Percentiles rank a stretch among this genome's conserved stretches.
Conservation (phyloP, 1,140 invertebrate genomes). For the Luehdorfia chinensis region DNA sequence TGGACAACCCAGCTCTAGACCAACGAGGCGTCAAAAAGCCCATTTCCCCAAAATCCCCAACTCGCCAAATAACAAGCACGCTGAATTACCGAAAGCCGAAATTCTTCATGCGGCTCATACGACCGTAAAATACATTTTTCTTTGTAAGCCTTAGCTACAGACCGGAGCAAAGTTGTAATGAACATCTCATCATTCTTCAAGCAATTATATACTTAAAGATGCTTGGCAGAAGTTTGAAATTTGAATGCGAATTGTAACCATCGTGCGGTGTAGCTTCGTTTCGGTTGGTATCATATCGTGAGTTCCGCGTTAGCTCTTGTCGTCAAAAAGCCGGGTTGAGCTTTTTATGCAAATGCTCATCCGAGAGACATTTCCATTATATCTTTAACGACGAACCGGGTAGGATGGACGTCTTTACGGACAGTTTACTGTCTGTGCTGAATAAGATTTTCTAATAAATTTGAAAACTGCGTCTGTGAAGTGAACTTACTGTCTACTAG, state of each 20-base stretch:
- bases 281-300: background rate
- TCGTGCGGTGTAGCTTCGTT: too few species aligned
- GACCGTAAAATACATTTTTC: slow-evolving; percentile 33
- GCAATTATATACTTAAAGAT: background rate
- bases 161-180: background rate
- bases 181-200: background rate
- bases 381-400: slow-evolving; percentile 4
- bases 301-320: background rate
- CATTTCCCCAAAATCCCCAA: slow-evolving; percentile 17
- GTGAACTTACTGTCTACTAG: too few species aligned
- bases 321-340: background rate
- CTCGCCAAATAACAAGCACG: slow-evolving; percentile 21
- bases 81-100: slow-evolving; percentile 15
- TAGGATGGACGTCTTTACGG: background rate
- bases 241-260: background rate
- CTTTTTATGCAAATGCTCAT: slow-evolving; percentile 26
- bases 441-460: too few species aligned
- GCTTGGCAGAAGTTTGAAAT: background rate
- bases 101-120: slow-evolving; percentile 20
- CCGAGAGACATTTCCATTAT: slow-evolving; percentile 13
- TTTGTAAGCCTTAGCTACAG: slow-evolving; percentile 15
- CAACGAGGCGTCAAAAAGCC: background rate
- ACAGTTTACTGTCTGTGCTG: too few species aligned
- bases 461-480: too few species aligned
- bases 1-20: too few species aligned